Percentiles rank a stretch among this genome's conserved stretches.
Evolutionary conservation across 1,140 invertebrate species (phyloP).

Genomic region (Cydia splendana): DNA sequence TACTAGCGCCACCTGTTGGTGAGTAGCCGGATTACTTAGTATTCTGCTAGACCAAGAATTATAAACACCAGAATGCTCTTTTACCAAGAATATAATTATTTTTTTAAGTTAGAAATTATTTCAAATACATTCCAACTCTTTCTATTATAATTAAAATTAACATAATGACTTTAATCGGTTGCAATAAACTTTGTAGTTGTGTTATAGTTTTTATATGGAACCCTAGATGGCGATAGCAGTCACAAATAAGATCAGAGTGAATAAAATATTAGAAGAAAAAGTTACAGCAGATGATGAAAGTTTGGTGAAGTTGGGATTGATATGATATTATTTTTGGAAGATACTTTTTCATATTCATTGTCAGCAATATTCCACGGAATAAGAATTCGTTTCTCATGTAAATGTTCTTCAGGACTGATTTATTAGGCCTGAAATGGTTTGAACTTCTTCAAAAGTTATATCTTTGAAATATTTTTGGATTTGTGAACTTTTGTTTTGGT

Average conservation of each 20-base stretch:
- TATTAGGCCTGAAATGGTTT: too few relatives aligned
- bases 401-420: neutral
- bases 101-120: too few relatives aligned
- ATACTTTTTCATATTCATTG: neutral
- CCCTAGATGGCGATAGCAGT: neutral
- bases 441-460: too few relatives aligned
- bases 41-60: neutral
- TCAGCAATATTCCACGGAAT: neutral
- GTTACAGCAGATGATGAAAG: neutral
- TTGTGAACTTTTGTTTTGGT: too few relatives aligned
- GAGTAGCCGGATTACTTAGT: conserved; percentile 24
- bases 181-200: too few relatives aligned
- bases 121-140: too few relatives aligned
- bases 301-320: neutral
- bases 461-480: too few relatives aligned
- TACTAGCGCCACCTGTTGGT: conserved; percentile 49
- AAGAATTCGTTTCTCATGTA: neutral
- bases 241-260: neutral
- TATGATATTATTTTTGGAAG: neutral
- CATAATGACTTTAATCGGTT: too few relatives aligned
- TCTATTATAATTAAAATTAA: too few relatives aligned
- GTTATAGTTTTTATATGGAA: neutral
- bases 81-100: neutral
- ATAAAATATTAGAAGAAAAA: neutral
- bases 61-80: neutral